Base-by-base conservation (phyloP, 2,113 vertebrate genomes). In the Rafetus swinhoei region DNA sequence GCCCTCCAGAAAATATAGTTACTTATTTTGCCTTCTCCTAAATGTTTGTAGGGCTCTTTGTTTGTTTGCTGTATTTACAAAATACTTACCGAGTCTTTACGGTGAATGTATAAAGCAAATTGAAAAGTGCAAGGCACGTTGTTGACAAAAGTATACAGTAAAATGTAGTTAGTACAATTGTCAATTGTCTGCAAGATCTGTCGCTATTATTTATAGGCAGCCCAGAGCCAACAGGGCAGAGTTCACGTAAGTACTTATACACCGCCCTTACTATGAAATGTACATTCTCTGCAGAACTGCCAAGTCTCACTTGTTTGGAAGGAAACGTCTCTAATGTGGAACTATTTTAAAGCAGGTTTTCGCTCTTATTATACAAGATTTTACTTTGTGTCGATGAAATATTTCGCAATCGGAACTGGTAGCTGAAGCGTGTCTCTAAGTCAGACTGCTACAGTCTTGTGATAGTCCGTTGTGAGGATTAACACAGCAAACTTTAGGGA, bases 261-360 rank as follows among this genome's bases (percentile, higher is more conserved):
- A 7, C 32, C 85, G 54, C 6, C 1, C 54, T 24, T 83, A 81
- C 10, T 24, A 62, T 53, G 45, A 27, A 1, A 54, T 69, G n/a
- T 16, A 50, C 8, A 3, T 88, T 89, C 50, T n/a, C 79, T 79
- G 62, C 86, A 79, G 69, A 35, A 60, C 55, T 6, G 54, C 82
- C 76, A n/a, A 69, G 8, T 50, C 39, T 95, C 84, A 32, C 79
- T 82, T 90, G 39, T 52, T 24, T 32, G 18, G 65, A 87, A 90
- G 87, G 92, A 94, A 93, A 60, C 25, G 11, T 3, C 35, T 90
- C 89, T 90, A 0, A 83, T 95, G 79, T 82, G 85, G 83, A 45
- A 19, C 54, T 6, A 16, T 45, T 27, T 27, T 82, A 29, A 86
- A 60, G 69, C 59, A 13, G 6, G 52, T 65, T 18, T 19, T 54